Conservation (phyloP, 2,797 vertebrate genomes). For the Paramormyrops hopkinsi region DNA sequence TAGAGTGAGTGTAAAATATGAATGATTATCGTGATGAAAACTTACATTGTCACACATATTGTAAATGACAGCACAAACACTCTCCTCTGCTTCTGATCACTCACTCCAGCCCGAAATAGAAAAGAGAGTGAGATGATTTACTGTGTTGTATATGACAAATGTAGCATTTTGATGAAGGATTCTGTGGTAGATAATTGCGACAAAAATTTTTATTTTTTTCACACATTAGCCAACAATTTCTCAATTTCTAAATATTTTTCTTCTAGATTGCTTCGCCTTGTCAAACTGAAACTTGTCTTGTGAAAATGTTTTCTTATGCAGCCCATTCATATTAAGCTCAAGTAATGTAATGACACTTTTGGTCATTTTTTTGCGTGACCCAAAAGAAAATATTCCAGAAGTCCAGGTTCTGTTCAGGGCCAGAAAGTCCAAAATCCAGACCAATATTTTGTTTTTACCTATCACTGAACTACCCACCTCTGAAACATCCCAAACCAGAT, state of each 20-base stretch:
- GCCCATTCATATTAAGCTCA: background rate
- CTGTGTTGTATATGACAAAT: background rate
- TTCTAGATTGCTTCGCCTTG: background rate
- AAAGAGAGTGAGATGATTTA: background rate
- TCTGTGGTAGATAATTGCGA: background rate
- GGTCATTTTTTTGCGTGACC: background rate
- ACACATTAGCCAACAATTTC: background rate
- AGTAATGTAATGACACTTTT: background rate
- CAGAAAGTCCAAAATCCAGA: background rate
- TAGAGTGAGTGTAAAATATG: background rate
- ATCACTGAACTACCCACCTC: background rate
- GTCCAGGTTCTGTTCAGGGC: background rate
- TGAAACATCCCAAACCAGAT: background rate
- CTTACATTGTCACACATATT: background rate
- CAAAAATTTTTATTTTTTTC: background rate
- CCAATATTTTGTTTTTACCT: background rate
- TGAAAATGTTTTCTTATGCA: background rate
- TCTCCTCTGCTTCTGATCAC: background rate
- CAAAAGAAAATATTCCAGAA: background rate
- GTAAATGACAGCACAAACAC: background rate
- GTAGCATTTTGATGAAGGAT: background rate
- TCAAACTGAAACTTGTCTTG: background rate
- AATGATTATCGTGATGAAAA: background rate
- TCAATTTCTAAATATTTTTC: background rate
- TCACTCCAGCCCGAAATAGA: background rate